A percentile compares a stretch with the other conserved stretches of the same genome.
These are phyloP conservation scores for Poeciliopsis paucimaculata DNA, from an alignment of 2,797 vertebrate species.

Conservation along the genomic window DNA sequence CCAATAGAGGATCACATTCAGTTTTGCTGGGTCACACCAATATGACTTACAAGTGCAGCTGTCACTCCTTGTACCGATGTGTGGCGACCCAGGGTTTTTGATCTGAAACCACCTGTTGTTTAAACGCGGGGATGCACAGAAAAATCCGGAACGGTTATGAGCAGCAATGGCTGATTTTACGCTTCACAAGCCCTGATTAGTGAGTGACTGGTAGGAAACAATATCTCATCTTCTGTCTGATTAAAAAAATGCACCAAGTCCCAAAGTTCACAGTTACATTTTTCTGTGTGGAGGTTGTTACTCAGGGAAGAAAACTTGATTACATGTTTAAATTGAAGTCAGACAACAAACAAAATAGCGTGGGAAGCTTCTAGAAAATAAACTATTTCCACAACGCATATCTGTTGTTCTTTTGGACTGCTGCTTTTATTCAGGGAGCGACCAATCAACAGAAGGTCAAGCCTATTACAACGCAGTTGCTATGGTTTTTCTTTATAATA, in stretches of 20 bases:
- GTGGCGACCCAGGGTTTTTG: background rate
- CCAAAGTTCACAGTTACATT: background rate
- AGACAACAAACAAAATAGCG: no score
- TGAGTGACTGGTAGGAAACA: background rate
- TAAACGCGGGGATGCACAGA: background rate
- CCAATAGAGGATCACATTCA: background rate
- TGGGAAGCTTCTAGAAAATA: background rate
- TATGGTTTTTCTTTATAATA: background rate
- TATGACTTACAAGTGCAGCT: slow-evolving; percentile 5
- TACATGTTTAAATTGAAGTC: background rate
- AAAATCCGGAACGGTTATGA: background rate
- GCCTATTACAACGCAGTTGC: background rate
- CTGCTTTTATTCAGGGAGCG: background rate
- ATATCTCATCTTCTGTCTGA: background rate
- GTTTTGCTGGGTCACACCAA: background rate
- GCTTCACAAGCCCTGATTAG: background rate
- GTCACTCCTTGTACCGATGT: background rate
- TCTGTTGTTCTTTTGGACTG: background rate
- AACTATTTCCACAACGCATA: background rate
- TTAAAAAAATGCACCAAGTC: background rate
- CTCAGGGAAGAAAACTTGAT: background rate
- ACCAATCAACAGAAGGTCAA: background rate
- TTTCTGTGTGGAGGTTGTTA: background rate
- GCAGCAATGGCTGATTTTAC: background rate
- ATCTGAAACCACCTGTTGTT: slow-evolving; percentile 6